phyloP scores from a whole-genome alignment of 2,888 invertebrate species.

The Drosophila phalerata region DNA sequence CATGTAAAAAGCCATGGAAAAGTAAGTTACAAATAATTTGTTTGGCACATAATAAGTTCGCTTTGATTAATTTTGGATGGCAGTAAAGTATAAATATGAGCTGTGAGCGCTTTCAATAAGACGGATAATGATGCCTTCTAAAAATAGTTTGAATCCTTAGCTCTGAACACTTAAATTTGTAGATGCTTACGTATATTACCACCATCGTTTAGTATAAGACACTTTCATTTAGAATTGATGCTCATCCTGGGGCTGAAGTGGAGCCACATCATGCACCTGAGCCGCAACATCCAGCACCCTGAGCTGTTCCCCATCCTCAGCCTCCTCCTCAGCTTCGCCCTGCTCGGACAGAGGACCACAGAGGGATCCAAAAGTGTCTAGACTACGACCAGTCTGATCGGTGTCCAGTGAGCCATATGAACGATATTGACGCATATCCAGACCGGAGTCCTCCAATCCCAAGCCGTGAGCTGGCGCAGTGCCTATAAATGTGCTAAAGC shows the following conservation, averaged over 20 bases:
- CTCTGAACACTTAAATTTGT: constrained; percentile 52
- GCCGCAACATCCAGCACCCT: constrained; percentile 35
- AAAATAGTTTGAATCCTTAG: constrained; percentile 42
- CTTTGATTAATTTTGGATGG: constrained; percentile 55
- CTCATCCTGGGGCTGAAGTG: constrained; percentile 53
- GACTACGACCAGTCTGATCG: constrained; percentile 76
- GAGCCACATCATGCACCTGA: constrained; percentile 46
- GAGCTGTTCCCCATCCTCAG: constrained; percentile 18
- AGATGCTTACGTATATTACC: constrained; percentile 47
- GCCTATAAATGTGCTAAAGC: constrained; percentile 73
- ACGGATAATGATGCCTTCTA: constrained; percentile 49
- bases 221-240: constrained; percentile 66
- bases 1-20: constrained; percentile 58
- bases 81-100: constrained; percentile 57
- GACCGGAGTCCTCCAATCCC: constrained; percentile 66
- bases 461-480: constrained; percentile 66
- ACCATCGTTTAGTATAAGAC: constrained; percentile 56
- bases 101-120: constrained; percentile 45
- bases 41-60: constrained; percentile 58
- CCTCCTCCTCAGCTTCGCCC: constrained; percentile 39
- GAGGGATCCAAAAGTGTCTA: constrained; percentile 80
- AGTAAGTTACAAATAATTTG: constrained; percentile 24
- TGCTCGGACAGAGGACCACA: constrained; percentile 65
- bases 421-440: constrained; percentile 73
- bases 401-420: constrained; percentile 77